Conservation (phyloP, 2,888 invertebrate genomes). For the Bellardia pandia region DNA sequence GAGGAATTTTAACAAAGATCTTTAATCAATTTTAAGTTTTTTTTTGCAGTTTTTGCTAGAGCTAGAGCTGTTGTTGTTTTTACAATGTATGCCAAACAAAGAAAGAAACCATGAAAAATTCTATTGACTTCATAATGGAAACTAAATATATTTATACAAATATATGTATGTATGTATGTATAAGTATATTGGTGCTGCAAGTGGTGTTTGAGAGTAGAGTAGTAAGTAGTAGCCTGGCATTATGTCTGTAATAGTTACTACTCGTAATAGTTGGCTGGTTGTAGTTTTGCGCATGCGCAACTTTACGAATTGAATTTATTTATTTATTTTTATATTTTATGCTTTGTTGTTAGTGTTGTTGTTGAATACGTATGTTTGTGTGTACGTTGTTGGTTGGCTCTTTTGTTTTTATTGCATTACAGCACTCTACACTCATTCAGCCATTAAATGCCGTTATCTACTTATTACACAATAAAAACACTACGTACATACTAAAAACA, state of each 20-base stretch:
- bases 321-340: constrained; percentile 43
- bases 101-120: constrained; percentile 72
- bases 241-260: constrained; percentile 25
- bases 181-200: constrained; percentile 23
- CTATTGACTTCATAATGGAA: constrained; percentile 70
- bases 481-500: constrained; percentile 58
- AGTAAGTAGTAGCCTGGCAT: constrained; percentile 15
- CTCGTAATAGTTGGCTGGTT: constrained; percentile 28
- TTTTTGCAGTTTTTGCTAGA: constrained; percentile 22
- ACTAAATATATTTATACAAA: neutral
- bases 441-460: constrained; percentile 83
- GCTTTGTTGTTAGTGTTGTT: constrained; percentile 55
- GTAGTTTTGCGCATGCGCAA: constrained; percentile 68
- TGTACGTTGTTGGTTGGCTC: neutral
- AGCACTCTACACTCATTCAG: constrained; percentile 78
- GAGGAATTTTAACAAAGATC: constrained; percentile 73
- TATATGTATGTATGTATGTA: no score
- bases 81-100: constrained; percentile 70
- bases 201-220: constrained; percentile 32
- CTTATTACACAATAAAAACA: constrained; percentile 82
- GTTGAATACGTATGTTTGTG: neutral
- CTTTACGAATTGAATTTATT: constrained; percentile 73
- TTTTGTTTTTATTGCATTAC: constrained; percentile 69
- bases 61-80: neutral
- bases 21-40: constrained; percentile 72